Evolutionary conservation across 2,113 vertebrate species (phyloP).

Genomic region (Callipepla squamata): DNA sequence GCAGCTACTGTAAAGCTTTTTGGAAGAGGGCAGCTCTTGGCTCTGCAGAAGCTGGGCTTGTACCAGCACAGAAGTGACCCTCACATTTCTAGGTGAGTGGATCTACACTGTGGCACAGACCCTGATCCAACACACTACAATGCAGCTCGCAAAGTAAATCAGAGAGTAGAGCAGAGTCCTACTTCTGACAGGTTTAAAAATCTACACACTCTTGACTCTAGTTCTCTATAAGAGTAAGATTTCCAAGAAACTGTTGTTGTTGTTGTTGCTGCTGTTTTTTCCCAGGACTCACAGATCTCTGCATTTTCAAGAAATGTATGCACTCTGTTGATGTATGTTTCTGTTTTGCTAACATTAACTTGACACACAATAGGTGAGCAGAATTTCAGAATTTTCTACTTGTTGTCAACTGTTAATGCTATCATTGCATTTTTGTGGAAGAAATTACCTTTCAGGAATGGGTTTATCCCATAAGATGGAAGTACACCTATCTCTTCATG

Average conservation of each 20-base stretch:
- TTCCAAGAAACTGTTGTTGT: background rate
- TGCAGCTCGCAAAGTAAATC: constrained; percentile 12
- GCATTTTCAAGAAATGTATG: background rate
- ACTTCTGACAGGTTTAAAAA: background rate
- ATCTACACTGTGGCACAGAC: constrained; percentile 9
- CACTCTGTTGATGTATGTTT: background rate
- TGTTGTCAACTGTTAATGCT: background rate
- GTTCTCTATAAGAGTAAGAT: background rate
- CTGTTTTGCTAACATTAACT: background rate
- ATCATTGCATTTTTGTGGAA: background rate
- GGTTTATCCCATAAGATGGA: background rate
- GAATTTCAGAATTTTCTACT: background rate
- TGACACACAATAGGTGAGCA: accelerated
- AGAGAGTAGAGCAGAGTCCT: background rate
- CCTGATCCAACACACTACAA: constrained; percentile 29
- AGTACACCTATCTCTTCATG: background rate
- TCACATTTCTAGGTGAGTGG: constrained; percentile 44
- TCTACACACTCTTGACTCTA: background rate
- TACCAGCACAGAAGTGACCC: background rate
- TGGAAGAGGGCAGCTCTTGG: constrained; percentile 16
- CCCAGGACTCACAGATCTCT: background rate
- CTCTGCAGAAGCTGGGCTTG: background rate
- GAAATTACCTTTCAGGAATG: background rate
- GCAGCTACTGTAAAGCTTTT: background rate
- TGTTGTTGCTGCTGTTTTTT: background rate